phyloP scores from a whole-genome alignment of 2,797 vertebrate genomes.

The Gymnothorax javanicus region DNA sequence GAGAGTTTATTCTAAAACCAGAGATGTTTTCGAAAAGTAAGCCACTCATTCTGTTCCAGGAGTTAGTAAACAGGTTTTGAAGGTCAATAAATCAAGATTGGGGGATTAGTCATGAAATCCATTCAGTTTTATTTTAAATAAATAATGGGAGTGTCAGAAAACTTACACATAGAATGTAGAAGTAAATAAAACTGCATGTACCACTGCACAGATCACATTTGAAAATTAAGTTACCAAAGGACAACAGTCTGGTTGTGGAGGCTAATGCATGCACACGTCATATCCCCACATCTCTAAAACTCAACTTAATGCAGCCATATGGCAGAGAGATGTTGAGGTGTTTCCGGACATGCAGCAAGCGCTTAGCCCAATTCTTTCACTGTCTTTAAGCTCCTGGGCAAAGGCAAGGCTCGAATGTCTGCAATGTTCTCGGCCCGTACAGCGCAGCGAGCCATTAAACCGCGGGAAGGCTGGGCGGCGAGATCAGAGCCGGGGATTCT shows the following conservation, averaged over 20 bases:
- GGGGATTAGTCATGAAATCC: not conserved
- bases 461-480: constrained; percentile 37
- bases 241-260: not conserved
- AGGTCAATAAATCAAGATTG: not conserved
- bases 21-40: not conserved
- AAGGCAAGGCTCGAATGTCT: not conserved
- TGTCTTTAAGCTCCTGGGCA: not conserved
- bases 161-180: not conserved
- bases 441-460: constrained; percentile 16
- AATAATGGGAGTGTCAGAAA: not conserved
- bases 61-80: not conserved
- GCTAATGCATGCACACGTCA: not conserved
- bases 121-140: not conserved
- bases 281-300: not conserved
- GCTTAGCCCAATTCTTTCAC: not conserved
- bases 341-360: not conserved
- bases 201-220: not conserved
- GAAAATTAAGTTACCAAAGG: not conserved
- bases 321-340: not conserved
- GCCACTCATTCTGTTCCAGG: not conserved
- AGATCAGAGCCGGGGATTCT: constrained; percentile 49
- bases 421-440: not conserved
- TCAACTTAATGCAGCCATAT: not conserved
- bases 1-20: not conserved
- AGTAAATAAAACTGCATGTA: not conserved